Evolutionary conservation across 2,888 invertebrate genomes (phyloP), one percentile per base, ranked within the genome.

Genomic region (Choreutis nemorana): DNA sequence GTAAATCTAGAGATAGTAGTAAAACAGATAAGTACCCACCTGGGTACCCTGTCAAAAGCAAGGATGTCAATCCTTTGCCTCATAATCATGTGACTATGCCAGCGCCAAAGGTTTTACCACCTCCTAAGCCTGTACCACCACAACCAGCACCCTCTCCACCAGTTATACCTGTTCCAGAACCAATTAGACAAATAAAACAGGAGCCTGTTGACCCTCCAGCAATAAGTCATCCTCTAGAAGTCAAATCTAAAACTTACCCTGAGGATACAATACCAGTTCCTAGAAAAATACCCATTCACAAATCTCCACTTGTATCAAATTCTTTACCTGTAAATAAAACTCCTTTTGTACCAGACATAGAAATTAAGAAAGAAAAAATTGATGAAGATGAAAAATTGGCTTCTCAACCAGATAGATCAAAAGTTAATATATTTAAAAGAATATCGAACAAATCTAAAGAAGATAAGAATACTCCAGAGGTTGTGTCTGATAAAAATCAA

Each of bases 351-450:
- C 53, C 65, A 7, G 66, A 72, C 32, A 42, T 56, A 42, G 81
- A 80, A 42, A 73, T 73, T 29, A 83, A 78, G 41, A 75, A 81
- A 37, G 82, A 82, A 44, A 62, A 81, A 22, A 50, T 71, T 34
- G 66, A 81, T 14, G 81, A 81, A 44, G 71, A 65, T 36, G 77
- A 63, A 54, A 91, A 88, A 64, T 58, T 92, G 31, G 83, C 86
- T 3, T 87, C 86, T 7, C 91, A 91, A 63, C 91, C 91, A 0
- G 90, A 92, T 57, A 89, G 88, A 63, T 90, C 87, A 61, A 94
- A 93, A 58, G 75, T 91, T 22, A 92, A 91, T 71, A 91, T 93
- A 55, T 90, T 93, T 53, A 93, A 91, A 58, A 91, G 91, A 67
- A 90, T 93, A 58, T 87, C 91, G 35, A 85, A 85, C 53, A 87